Conservation (phyloP, 2,888 invertebrate genomes). For the Salticus scenicus region DNA sequence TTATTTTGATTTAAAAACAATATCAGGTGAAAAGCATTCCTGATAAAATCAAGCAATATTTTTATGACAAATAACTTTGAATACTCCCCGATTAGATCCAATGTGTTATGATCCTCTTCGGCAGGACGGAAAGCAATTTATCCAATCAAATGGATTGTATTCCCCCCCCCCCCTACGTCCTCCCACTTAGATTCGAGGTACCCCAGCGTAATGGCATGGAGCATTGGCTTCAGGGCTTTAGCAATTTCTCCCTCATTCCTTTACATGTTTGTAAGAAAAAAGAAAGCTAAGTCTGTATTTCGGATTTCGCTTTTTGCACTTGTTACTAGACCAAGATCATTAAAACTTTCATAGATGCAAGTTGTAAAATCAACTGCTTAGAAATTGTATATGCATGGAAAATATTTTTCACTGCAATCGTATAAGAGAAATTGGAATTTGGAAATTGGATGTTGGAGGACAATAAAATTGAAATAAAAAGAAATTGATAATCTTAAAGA, state of each 20-base stretch:
- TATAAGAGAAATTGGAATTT: too few relatives aligned
- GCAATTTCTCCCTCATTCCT: slow-evolving; percentile 14
- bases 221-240: slow-evolving; percentile 7
- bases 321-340: neutral
- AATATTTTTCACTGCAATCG: too few relatives aligned
- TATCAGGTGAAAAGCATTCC: too few relatives aligned
- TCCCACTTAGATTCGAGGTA: slow-evolving; percentile 9
- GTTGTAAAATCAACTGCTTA: neutral
- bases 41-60: neutral
- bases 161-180: neutral
- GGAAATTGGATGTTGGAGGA: too few relatives aligned
- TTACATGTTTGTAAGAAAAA: neutral
- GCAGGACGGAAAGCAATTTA: slow-evolving; percentile 8
- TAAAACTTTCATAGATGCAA: neutral
- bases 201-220: neutral
- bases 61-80: slow-evolving; percentile 3
- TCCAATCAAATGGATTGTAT: slow-evolving; percentile 15
- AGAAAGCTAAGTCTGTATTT: neutral
- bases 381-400: too few relatives aligned
- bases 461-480: too few relatives aligned
- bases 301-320: neutral
- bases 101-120: slow-evolving; percentile 3
- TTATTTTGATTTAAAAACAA: too few relatives aligned
- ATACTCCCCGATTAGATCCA: slow-evolving; percentile 5
- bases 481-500: too few relatives aligned